Evolutionary conservation across 1,140 invertebrate species (phyloP).

Genomic region (Asobara japonica): DNA sequence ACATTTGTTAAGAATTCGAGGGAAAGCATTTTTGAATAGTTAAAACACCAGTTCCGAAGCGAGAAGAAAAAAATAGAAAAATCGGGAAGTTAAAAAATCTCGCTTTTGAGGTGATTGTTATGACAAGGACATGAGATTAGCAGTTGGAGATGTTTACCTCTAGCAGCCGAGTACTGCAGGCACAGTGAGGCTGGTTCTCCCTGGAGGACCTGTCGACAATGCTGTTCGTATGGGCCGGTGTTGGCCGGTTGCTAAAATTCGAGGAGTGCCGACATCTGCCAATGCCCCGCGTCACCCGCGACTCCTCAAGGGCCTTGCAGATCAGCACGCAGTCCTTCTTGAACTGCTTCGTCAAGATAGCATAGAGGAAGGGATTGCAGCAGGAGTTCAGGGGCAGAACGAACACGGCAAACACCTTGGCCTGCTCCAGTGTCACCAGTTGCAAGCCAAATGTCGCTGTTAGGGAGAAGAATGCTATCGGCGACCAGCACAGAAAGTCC

Average conservation of each 20-base stretch:
- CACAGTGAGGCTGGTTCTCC: conserved; percentile 74
- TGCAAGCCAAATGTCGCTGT: conserved; percentile 91
- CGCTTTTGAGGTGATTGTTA: too few relatives aligned
- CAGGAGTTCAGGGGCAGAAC: conserved; percentile 94
- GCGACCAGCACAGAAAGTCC: conserved; percentile 97
- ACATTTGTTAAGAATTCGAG: too few relatives aligned
- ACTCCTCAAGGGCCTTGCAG: conserved; percentile 94
- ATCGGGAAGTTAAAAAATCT: too few relatives aligned
- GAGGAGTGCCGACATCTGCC: conserved; percentile 86
- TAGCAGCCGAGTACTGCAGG: conserved; percentile 75
- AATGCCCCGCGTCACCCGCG: conserved; percentile 86
- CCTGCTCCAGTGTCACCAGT: conserved; percentile 92
- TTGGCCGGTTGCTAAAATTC: conserved; percentile 89
- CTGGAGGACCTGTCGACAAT: conserved; percentile 81
- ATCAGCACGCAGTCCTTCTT: conserved; percentile 97
- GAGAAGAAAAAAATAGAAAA: too few relatives aligned
- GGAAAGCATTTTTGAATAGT: too few relatives aligned
- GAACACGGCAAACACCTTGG: conserved; percentile 97
- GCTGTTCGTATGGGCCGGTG: conserved; percentile 88
- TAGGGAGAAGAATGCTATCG: conserved; percentile 95
- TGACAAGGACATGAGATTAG: too few relatives aligned
- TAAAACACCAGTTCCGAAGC: too few relatives aligned
- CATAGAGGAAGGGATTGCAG: conserved; percentile 97
- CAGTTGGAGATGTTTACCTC: too few relatives aligned
- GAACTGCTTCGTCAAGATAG: conserved; percentile 96